Evolutionary conservation across 2,888 invertebrate species (phyloP), one percentile per base, ranked within the genome.

Genomic region (Lasioglossum malachurum): DNA sequence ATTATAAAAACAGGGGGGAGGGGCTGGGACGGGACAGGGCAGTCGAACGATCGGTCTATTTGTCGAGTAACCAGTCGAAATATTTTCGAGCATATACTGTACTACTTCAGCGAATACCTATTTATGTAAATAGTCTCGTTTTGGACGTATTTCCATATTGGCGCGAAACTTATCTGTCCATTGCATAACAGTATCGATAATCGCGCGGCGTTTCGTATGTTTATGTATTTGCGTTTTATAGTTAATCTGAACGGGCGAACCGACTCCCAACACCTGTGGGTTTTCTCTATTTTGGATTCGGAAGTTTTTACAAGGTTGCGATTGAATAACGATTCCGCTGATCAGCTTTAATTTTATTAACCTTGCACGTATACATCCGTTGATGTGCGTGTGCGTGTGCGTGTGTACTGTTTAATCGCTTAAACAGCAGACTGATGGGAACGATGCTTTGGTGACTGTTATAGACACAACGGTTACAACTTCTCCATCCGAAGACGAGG

Each of bases 401-500:
- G 23, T 57, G 41, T 41, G 12, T n/a, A 38, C 71, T 5, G 23
- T 77, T 57, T n/a, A 67, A 78, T 85, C n/a, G n/a, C 1, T 57
- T 74, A 73, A 10, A 14, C n/a, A n/a, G 27, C 2, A 0, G 14
- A 3, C 23, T n/a, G 27, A 77, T 49, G 16, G n/a, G 44, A 72
- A 19, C 4, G 14, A 57, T 46, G 72, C 73, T 87, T 78, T 71
- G 31, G 2, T 83, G 41, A 60, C 41, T 35, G n/a, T 90, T 90
- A 19, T 78, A 95, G 95, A 95, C 92, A 90, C 94, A 41, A 90
- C 91, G n/a, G 92, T 93, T 23, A 95, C 94, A 84, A 94, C 95
- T 76, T 95, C 95, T 35, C 96, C 96, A 89, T 96, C 96, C 16
- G 96, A 96, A 91, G 97, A 96, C 92, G 96, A 97, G 88, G 97